Conservation (phyloP, 2,797 vertebrate species). For the Falco naumanni region DNA sequence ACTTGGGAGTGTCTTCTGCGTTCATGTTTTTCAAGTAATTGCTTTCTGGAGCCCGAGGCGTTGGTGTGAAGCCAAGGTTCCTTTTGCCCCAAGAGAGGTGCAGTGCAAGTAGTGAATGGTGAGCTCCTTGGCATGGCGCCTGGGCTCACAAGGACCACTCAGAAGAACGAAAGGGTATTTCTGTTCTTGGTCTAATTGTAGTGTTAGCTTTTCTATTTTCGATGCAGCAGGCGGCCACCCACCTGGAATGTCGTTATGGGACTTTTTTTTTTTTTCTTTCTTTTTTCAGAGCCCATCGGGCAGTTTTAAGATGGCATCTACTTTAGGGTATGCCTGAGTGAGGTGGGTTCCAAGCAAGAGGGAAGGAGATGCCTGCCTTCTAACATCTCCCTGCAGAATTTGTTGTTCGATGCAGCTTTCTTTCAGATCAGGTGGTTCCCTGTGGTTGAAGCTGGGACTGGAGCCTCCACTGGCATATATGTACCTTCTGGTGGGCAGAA, state of each 20-base stretch:
- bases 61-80: neutral
- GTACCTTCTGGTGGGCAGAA: neutral
- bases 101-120: neutral
- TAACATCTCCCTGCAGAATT: neutral
- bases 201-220: constrained; percentile 6
- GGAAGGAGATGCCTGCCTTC: neutral
- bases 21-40: neutral
- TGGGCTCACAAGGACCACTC: neutral
- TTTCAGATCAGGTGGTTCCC: neutral
- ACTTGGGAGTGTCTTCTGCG: neutral
- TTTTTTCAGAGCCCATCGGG: neutral
- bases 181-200: neutral
- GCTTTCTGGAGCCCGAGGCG: neutral
- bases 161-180: neutral
- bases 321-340: neutral
- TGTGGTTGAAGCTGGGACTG: neutral
- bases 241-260: neutral
- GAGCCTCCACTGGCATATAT: neutral
- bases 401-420: neutral
- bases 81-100: neutral
- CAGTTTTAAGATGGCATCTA: neutral
- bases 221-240: neutral
- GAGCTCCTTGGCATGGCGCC: neutral
- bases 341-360: neutral
- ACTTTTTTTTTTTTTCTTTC: neutral